Base-by-base conservation (phyloP, 92 coral and sea anemone species). In the Metridium senile region DNA sequence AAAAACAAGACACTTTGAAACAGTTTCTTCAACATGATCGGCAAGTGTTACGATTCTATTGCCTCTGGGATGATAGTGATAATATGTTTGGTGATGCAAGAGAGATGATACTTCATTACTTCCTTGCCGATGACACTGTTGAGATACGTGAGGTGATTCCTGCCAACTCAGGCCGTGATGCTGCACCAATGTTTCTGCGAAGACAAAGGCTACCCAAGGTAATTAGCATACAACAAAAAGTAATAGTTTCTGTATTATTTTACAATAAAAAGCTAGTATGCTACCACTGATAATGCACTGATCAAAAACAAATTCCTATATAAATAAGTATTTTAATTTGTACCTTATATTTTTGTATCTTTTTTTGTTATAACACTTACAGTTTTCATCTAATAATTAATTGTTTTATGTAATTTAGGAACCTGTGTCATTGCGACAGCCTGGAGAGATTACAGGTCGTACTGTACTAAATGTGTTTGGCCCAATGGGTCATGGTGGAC, bases 401-500 rank as follows among this genome's bases (percentile, higher is more conserved):
- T 39, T 39, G 6, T 6, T 39, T 39, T 39, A 39, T 13, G 8
- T 39, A 4, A 66, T 52, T 22, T 47, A 91, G 95, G 98, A 94
- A 67, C 97, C 98, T 16, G 85, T 87, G 26, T 71, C 91, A 11
- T 59, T 92, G 62, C 83, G 86, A 20, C 98, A 94, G 45, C 98
- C 98, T 43, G 98, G 98, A 26, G 95, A 93, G 71, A 90, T 94
- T 46, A 92, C 98, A 0, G 93, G 98, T 27, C 86, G 98, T 54
- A 94, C 98, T 59, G 98, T 94, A 22, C 33, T 94, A 86, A 94
- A 94, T 84, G 98, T 94, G 43, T 94, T 94, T 89, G 98, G 98
- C 23, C 97, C 97, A 18, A 94, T 94, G 98, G 97, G 97, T 18
- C 97, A 94, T 74, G 98, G 98, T 17, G 98, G 98, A 19, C 68